Conservation (phyloP, 2,797 vertebrate genomes). For the Myripristis murdjan region DNA sequence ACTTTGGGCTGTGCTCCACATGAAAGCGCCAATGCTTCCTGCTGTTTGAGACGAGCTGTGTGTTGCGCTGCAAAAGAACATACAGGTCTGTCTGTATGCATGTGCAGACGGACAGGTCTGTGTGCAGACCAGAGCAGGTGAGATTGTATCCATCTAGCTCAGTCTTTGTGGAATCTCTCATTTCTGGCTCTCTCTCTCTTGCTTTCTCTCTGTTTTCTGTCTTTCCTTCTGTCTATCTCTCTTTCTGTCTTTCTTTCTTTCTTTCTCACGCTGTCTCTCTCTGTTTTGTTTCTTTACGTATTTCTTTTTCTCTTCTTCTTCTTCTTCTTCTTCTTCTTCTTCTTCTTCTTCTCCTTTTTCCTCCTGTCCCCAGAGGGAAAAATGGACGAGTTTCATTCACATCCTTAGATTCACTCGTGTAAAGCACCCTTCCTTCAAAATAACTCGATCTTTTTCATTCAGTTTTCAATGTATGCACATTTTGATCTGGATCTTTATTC, state of each 20-base stretch:
- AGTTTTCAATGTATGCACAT: conserved; percentile 28
- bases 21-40: conserved; percentile 81
- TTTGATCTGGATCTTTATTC: background rate
- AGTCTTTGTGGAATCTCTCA: conserved; percentile 56
- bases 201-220: too few species aligned
- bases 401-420: conserved; percentile 52
- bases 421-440: conserved; percentile 49
- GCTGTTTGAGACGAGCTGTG: conserved; percentile 79
- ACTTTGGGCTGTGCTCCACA: conserved; percentile 86
- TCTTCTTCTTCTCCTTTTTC: conserved; percentile 24
- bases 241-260: conserved; percentile 15
- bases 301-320: background rate
- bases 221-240: conserved; percentile 21
- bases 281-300: conserved; percentile 12
- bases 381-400: conserved; percentile 72
- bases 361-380: conserved; percentile 59
- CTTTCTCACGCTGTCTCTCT: conserved; percentile 1
- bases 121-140: conserved; percentile 71
- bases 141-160: conserved; percentile 61
- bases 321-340: conserved; percentile 26
- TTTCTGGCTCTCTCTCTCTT: conserved; percentile 27
- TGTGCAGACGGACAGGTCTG: conserved; percentile 75
- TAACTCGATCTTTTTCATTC: conserved; percentile 8
- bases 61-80: conserved; percentile 76
- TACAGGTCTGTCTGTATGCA: conserved; percentile 72